These are phyloP conservation scores for Pterobdella sp. DNA, from an alignment of 2,888 invertebrate species.

Conservation along the genomic window DNA sequence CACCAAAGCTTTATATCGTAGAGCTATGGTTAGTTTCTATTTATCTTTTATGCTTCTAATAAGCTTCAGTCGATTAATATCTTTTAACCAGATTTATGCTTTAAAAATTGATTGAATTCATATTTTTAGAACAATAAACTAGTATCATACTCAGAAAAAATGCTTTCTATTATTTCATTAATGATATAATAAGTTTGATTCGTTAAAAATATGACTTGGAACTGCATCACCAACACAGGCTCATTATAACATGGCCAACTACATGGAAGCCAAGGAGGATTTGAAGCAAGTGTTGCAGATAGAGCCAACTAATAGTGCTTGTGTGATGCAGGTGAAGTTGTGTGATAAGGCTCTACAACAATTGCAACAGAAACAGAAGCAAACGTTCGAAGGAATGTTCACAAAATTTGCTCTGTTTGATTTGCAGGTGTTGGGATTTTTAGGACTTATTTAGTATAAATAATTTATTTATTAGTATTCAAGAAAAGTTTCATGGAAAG, in stretches of 20 bases:
- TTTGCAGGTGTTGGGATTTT: slow-evolving; percentile 21
- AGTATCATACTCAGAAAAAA: too few relatives aligned
- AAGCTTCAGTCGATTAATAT: too few relatives aligned
- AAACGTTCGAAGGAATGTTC: slow-evolving; percentile 31
- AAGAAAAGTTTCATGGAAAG: too few relatives aligned
- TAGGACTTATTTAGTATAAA: too few relatives aligned
- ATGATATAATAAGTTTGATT: neutral
- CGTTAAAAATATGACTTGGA: neutral
- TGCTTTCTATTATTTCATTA: too few relatives aligned
- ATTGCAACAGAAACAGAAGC: slow-evolving; percentile 15
- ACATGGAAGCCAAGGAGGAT: slow-evolving; percentile 25
- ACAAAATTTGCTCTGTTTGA: slow-evolving; percentile 24
- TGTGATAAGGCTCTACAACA: neutral
- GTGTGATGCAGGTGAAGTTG: neutral
- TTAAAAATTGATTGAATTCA: too few relatives aligned
- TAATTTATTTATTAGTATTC: too few relatives aligned
- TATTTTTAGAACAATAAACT: too few relatives aligned
- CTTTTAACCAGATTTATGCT: too few relatives aligned
- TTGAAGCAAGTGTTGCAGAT: slow-evolving; percentile 7
- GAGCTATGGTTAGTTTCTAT: slow-evolving; percentile 27
- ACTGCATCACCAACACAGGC: slow-evolving; percentile 14
- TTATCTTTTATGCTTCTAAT: too few relatives aligned
- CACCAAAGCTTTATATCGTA: slow-evolving; percentile 29
- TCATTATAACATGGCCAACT: slow-evolving; percentile 19
- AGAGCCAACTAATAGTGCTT: slow-evolving; percentile 18